These are phyloP conservation scores for Meloe dianella DNA, from an alignment of 2,888 invertebrate genomes.

Conservation along the genomic window DNA sequence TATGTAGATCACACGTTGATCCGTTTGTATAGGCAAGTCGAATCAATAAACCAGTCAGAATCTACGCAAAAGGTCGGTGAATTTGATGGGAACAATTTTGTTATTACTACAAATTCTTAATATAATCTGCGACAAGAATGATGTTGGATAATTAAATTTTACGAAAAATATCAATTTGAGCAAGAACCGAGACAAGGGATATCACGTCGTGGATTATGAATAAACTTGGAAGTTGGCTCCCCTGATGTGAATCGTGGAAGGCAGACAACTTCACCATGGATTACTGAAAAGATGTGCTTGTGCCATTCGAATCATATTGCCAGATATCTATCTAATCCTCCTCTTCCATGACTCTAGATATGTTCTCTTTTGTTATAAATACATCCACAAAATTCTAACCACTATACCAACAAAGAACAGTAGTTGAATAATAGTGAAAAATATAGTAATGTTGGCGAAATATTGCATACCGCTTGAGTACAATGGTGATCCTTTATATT, in stretches of 20 bases:
- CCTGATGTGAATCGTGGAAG: conserved; percentile 51
- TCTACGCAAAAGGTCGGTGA: not conserved
- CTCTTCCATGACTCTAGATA: conserved; percentile 50
- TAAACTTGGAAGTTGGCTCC: conserved; percentile 46
- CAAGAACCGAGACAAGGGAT: not conserved
- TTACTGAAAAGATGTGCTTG: conserved; percentile 52
- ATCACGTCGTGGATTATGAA: conserved; percentile 48
- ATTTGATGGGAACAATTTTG: conserved; percentile 5
- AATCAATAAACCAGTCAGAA: conserved; percentile 51
- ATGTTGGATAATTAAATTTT: conserved; percentile 23
- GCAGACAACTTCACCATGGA: conserved; percentile 50
- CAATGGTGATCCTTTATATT: conserved; percentile 26
- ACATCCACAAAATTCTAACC: conserved; percentile 37
- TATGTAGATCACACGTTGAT: conserved; percentile 62
- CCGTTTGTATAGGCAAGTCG: conserved; percentile 56
- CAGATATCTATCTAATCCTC: conserved; percentile 55
- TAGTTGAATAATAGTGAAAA: not conserved
- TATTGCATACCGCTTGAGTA: not conserved
- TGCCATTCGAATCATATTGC: conserved; percentile 56
- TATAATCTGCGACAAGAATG: conserved; percentile 22
- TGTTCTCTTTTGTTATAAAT: conserved; percentile 36
- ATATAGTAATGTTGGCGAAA: not conserved
- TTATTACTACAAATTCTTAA: not conserved
- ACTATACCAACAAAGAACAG: conserved; percentile 35
- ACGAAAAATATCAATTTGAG: not conserved